These are phyloP conservation scores for Lysandra bellargus DNA, from an alignment of 2,888 invertebrate genomes.

Conservation along the genomic window DNA sequence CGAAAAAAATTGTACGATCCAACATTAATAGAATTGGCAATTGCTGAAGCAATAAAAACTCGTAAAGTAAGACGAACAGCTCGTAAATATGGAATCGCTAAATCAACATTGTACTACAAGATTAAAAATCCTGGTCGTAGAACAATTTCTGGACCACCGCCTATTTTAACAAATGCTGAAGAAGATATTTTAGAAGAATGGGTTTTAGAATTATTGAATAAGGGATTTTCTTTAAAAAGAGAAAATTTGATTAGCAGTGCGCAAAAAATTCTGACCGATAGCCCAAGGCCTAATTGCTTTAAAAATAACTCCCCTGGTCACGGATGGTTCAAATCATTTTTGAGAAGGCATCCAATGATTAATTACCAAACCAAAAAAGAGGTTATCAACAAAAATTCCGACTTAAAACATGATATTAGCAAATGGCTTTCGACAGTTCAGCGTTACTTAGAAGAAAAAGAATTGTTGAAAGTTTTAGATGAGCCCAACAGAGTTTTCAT, in stretches of 20 bases:
- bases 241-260: conserved; percentile 21
- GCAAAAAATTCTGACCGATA: conserved; percentile 33
- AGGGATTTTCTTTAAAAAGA: conserved; percentile 11
- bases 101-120: neutral
- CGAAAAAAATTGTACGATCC: no score
- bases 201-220: neutral
- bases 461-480: no score
- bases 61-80: conserved; percentile 35
- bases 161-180: conserved; percentile 8
- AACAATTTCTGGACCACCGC: no score
- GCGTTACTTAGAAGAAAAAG: no score
- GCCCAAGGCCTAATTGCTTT: conserved; percentile 36
- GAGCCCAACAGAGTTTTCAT: no score
- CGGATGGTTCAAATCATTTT: conserved; percentile 27
- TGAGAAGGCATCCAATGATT: neutral
- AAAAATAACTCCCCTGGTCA: conserved; percentile 35
- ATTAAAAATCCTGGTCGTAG: no score
- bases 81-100: conserved; percentile 37
- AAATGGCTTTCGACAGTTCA: no score
- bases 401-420: no score
- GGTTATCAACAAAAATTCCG: neutral
- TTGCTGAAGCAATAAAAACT: neutral
- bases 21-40: no score
- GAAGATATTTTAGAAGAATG: no score
- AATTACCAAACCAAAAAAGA: neutral